phyloP scores from a whole-genome alignment of 2,888 invertebrate species.

The Agonopterix alstromeriana region DNA sequence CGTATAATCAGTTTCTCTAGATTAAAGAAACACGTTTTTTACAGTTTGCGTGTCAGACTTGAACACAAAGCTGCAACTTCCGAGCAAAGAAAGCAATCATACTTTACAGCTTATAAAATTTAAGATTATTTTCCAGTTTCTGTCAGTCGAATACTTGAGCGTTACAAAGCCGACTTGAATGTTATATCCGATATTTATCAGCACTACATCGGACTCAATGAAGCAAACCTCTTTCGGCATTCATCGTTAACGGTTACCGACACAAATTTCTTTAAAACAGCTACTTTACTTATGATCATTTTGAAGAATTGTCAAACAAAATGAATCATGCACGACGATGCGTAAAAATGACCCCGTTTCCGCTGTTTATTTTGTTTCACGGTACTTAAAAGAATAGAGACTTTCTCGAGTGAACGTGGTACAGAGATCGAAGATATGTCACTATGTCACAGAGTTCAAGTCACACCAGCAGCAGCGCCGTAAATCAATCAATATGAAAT shows the following conservation, averaged over 20 bases:
- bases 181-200: constrained; percentile 1
- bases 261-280: constrained; percentile 2
- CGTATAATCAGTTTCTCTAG: no score
- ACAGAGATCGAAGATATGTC: no score
- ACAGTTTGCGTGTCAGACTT: no score
- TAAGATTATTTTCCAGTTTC: constrained; percentile 1
- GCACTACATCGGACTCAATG: constrained; percentile 1
- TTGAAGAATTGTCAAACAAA: constrained; percentile 17
- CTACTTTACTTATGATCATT: constrained; percentile 14
- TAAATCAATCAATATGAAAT: no score
- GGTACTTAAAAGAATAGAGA: constrained; percentile 24
- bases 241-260: constrained; percentile 2
- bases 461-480: no score
- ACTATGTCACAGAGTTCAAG: no score
- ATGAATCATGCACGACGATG: constrained; percentile 36
- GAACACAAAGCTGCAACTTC: no score
- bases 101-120: neutral
- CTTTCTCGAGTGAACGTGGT: constrained; percentile 12
- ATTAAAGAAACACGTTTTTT: no score
- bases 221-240: neutral
- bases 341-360: constrained; percentile 38
- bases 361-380: constrained; percentile 26
- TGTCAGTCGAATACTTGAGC: neutral
- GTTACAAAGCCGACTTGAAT: constrained; percentile 1
- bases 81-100: neutral